phyloP scores from a whole-genome alignment of 2,797 vertebrate genomes.

The Hirundo rustica region DNA sequence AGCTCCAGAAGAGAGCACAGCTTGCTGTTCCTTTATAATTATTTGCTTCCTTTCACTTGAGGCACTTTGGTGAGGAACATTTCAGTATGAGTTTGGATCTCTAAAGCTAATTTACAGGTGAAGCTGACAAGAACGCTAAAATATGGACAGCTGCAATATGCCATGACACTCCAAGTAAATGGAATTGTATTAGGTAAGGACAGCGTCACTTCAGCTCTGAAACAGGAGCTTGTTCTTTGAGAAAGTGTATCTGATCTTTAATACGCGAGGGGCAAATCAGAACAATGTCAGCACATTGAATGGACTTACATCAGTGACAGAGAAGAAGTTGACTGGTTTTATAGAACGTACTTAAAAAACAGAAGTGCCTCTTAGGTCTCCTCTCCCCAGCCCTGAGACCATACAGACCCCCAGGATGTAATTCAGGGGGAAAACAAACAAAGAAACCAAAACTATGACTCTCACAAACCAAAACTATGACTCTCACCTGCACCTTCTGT shows the following conservation, averaged over 20 bases:
- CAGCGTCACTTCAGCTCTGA: neutral
- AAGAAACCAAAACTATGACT: too few species aligned
- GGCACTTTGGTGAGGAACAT: neutral
- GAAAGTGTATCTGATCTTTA: neutral
- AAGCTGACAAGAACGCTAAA: neutral
- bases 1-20: neutral
- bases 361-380: neutral
- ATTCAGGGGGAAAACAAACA: neutral
- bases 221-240: neutral
- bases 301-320: neutral
- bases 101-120: neutral
- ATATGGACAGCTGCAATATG: neutral
- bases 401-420: rapidly evolving
- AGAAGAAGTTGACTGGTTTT: neutral
- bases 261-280: neutral
- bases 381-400: rapidly evolving
- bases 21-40: neutral
- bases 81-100: neutral
- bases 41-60: neutral
- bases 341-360: neutral
- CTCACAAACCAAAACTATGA: neutral
- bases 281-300: neutral
- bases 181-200: neutral
- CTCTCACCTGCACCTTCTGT: neutral
- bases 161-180: neutral